Evolutionary conservation across 2,888 invertebrate genomes (phyloP), one percentile per base, ranked within the genome.

Genomic region (Mesopsocus fuscifrons): DNA sequence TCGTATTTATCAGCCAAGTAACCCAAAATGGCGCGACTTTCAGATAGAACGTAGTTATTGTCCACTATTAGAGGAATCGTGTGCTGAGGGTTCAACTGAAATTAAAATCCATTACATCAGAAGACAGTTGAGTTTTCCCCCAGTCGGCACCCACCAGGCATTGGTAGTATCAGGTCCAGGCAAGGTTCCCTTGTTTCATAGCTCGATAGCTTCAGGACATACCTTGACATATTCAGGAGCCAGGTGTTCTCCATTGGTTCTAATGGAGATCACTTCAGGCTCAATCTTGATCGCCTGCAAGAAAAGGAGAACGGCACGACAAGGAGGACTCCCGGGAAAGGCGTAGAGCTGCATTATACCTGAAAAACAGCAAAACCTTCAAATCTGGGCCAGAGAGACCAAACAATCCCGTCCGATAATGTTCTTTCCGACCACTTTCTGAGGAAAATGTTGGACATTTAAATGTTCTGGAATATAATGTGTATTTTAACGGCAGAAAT

Each of bases 171-270:
- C n/a, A n/a, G n/a, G n/a, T n/a, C n/a, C n/a, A n/a, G n/a, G n/a
- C n/a, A n/a, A n/a, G n/a, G n/a, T n/a, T n/a, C n/a, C n/a, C n/a
- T n/a, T n/a, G n/a, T n/a, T n/a, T n/a, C n/a, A n/a, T n/a, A n/a
- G n/a, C n/a, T n/a, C n/a, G n/a, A n/a, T n/a, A n/a, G n/a, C n/a
- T n/a, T n/a, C n/a, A n/a, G n/a, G n/a, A n/a, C n/a, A 13, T 38
- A 43, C 43, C 41, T 43, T 43, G 20, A 42, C 21, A 23, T 21
- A 43, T 21, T 43, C 43, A 11, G 43, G 43, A 16, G 43, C 21
- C 3, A 41, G 23, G n/a, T 43, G 43, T 23, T 43, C 43, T 11
- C 41, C 23, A 41, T 40, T 18, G 8, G 13, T 9, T 9, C 40
- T 11, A 6, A 43, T 16, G 2, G 15, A 16, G 8, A 18, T 41